Percentiles rank a stretch among this genome's conserved stretches.
These are phyloP conservation scores for Pseudomyrmex dendroicus DNA, from an alignment of 1,140 invertebrate genomes.

Conservation along the genomic window DNA sequence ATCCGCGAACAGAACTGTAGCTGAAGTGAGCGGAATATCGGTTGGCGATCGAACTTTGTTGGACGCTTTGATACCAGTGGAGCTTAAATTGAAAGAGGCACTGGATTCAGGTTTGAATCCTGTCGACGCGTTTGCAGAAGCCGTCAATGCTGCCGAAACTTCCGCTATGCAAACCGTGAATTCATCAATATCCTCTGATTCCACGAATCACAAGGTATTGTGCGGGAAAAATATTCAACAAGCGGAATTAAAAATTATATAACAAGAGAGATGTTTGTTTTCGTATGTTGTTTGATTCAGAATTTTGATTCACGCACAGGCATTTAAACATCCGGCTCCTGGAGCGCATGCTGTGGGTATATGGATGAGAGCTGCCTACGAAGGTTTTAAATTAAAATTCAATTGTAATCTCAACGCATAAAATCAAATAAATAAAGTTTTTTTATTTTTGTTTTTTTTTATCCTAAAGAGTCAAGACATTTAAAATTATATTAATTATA, in stretches of 20 bases:
- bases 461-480: neutral
- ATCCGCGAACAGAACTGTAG: conserved; percentile 81
- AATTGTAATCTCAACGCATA: neutral
- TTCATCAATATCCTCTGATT: neutral
- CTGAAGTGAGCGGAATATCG: conserved; percentile 84
- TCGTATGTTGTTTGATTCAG: neutral
- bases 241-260: too few species aligned
- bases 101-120: conserved; percentile 66
- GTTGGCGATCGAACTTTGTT: conserved; percentile 87
- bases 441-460: neutral
- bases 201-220: conserved; percentile 1
- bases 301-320: conserved; percentile 57
- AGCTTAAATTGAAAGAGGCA: conserved; percentile 68
- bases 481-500: neutral
- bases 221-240: too few species aligned
- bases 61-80: conserved; percentile 83
- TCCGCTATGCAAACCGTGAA: conserved; percentile 83
- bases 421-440: conserved; percentile 12
- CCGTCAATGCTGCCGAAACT: conserved; percentile 84
- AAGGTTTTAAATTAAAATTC: conserved; percentile 82
- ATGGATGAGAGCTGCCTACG: conserved; percentile 86
- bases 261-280: neutral
- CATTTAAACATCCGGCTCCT: conserved; percentile 84
- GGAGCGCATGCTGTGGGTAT: conserved; percentile 87
- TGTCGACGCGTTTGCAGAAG: conserved; percentile 83